Percentiles rank a stretch among this genome's conserved stretches.
Conservation (phyloP, 1,140 invertebrate species). For the Diplogasteroides magnus region DNA sequence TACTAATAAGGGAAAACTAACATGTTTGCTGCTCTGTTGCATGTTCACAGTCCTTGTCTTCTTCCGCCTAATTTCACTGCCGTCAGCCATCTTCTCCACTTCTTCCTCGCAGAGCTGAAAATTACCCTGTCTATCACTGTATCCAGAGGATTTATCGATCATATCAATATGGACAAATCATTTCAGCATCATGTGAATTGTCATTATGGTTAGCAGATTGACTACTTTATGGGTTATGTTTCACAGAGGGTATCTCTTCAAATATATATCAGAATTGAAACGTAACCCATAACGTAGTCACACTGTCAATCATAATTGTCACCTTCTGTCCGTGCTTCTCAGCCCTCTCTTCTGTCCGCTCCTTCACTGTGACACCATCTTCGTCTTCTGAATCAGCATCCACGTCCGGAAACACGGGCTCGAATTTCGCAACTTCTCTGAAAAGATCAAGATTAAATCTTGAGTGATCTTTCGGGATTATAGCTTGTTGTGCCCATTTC, state of each 20-base stretch:
- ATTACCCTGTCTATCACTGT: neutral
- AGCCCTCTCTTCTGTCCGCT: conserved; percentile 35
- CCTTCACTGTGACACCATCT: conserved; percentile 27
- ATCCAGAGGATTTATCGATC: no score
- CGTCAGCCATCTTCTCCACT: conserved; percentile 34
- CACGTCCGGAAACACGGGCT: conserved; percentile 30
- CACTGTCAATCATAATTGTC: neutral
- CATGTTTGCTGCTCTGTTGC: conserved; percentile 29
- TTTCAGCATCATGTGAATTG: neutral
- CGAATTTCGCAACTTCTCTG: conserved; percentile 37
- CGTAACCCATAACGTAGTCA: no score
- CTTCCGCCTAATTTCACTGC: conserved; percentile 31
- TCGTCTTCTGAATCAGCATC: conserved; percentile 36
- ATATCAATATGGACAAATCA: neutral
- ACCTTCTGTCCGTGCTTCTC: conserved; percentile 38
- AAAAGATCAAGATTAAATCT: conserved; percentile 13
- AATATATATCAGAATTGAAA: no score
- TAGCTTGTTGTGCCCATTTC: neutral
- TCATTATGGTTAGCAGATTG: no score
- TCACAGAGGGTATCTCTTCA: no score
- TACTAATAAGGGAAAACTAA: conserved; percentile 21
- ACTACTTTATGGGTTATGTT: no score
- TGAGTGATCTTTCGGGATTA: no score
- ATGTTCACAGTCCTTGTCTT: conserved; percentile 39
- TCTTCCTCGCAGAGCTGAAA: conserved; percentile 36